Percentiles rank a stretch among this genome's conserved stretches.
phyloP scores from a whole-genome alignment of 1,140 invertebrate genomes.

The Scaptomyza pallida region DNA sequence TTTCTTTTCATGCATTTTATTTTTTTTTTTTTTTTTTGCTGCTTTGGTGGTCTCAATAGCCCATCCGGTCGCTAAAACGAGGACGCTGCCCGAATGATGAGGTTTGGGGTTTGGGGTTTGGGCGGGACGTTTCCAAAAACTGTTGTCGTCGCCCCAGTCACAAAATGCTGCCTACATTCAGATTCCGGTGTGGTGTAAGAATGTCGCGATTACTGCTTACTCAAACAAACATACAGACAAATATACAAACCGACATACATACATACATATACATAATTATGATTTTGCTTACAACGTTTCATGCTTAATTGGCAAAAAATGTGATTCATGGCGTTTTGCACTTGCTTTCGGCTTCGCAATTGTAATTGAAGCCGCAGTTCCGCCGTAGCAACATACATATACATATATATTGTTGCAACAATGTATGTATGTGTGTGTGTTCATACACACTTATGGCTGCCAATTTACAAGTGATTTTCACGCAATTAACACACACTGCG shows the following conservation, averaged over 20 bases:
- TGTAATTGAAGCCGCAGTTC: conserved; percentile 47
- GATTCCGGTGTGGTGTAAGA: conserved; percentile 80
- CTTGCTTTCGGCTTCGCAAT: conserved; percentile 48
- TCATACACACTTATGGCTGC: conserved; percentile 1
- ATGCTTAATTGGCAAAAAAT: conserved; percentile 79
- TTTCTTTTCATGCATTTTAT: conserved; percentile 41
- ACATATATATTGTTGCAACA: no score
- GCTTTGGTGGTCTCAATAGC: conserved; percentile 79
- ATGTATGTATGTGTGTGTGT: neutral
- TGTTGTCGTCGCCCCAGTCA: conserved; percentile 77
- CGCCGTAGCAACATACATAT: conserved; percentile 5
- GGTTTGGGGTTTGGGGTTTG: no score
- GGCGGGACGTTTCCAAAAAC: conserved; percentile 14
- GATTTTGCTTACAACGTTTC: conserved; percentile 69
- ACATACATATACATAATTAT: conserved; percentile 15
- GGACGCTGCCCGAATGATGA: no score
- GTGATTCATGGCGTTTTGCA: conserved; percentile 79
- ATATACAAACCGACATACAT: neutral
- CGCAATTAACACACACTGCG: conserved; percentile 36
- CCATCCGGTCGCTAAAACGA: conserved; percentile 62
- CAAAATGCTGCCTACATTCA: conserved; percentile 75
- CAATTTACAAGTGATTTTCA: conserved; percentile 28
- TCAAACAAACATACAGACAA: conserved; percentile 3
- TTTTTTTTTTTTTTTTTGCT: conserved; percentile 41
- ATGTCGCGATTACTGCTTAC: conserved; percentile 60